These are phyloP conservation scores for Coreius guichenoti DNA, from an alignment of 2,797 vertebrate genomes.

Conservation along the genomic window DNA sequence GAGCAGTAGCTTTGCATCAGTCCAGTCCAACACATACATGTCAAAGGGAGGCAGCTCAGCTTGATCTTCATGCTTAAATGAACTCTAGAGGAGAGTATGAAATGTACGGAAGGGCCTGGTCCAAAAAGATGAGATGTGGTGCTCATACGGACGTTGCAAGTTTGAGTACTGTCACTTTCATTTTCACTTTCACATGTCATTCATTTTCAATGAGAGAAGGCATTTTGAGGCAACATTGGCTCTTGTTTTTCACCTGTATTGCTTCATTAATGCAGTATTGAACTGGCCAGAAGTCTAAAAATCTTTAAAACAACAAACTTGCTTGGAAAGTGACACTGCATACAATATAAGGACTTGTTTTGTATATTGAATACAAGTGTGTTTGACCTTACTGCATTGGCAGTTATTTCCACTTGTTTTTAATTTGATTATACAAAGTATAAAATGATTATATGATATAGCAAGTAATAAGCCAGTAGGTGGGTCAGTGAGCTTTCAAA, in stretches of 20 bases:
- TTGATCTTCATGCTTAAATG: background rate
- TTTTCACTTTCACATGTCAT: background rate
- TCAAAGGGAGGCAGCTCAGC: background rate
- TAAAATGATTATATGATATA: background rate
- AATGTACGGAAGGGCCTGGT: background rate
- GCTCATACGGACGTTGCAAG: background rate
- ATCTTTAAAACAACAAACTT: background rate
- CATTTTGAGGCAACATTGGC: background rate
- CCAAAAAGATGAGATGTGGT: background rate
- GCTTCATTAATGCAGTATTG: background rate
- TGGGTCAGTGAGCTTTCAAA: background rate
- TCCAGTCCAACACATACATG: background rate
- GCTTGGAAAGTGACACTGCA: background rate
- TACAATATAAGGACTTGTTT: background rate
- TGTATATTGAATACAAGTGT: background rate
- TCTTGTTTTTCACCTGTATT: background rate
- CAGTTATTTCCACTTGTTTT: background rate
- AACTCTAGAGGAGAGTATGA: background rate
- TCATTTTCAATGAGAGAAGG: background rate
- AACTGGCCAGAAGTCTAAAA: background rate
- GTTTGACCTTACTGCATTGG: background rate
- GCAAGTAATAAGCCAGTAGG: background rate
- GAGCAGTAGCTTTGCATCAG: background rate
- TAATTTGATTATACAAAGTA: background rate
- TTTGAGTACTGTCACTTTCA: background rate